phyloP scores from a whole-genome alignment of 2,888 invertebrate species.

The Halictus quadricinctus region DNA sequence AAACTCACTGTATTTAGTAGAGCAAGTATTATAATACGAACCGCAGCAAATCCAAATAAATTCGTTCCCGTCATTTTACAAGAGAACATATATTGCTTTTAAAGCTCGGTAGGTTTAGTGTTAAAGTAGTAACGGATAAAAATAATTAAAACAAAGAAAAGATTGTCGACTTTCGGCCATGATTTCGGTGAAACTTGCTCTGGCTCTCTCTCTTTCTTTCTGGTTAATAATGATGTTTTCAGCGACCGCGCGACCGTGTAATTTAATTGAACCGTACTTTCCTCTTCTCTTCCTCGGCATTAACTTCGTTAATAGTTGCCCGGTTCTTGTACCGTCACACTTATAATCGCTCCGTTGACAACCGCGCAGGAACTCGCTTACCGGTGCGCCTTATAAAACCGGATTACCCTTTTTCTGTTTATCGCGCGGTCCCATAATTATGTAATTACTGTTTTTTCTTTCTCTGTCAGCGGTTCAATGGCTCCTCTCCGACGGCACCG shows the following conservation, averaged over 20 bases:
- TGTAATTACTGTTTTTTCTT: constrained; percentile 56
- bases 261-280: constrained; percentile 43
- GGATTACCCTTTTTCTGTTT: constrained; percentile 60
- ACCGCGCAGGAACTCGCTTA: constrained; percentile 52
- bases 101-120: no score
- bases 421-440: constrained; percentile 58
- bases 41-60: no score
- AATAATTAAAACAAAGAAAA: no score
- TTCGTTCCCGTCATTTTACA: no score
- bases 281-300: neutral
- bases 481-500: constrained; percentile 13
- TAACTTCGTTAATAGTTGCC: constrained; percentile 41
- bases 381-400: constrained; percentile 56
- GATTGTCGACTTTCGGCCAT: no score
- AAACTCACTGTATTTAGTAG: no score
- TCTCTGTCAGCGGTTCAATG: constrained; percentile 42
- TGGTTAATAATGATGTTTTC: constrained; percentile 27
- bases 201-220: neutral
- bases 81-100: no score
- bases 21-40: no score
- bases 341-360: constrained; percentile 56
- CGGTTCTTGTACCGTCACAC: constrained; percentile 38
- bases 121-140: no score
- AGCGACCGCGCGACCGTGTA: constrained; percentile 29
- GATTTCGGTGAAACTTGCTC: no score